Conservation (phyloP, 2,888 invertebrate species). For the Chymomyza caudatula region DNA sequence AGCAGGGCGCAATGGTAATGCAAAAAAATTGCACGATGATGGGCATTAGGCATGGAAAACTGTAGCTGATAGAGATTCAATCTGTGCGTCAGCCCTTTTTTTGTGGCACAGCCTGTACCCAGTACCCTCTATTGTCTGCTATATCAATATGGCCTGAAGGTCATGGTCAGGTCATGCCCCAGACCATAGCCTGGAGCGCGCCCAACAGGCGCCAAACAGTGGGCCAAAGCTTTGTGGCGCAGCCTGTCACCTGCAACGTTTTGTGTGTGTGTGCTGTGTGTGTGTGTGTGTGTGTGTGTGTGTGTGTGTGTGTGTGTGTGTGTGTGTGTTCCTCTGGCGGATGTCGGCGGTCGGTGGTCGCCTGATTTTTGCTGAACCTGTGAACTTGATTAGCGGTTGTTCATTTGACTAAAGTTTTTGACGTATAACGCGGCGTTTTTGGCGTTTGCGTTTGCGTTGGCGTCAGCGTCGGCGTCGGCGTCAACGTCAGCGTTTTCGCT, state of each 20-base stretch:
- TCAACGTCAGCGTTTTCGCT: background rate
- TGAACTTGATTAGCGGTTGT: slow-evolving; percentile 76
- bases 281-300: slow-evolving; percentile 8
- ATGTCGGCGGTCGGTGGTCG: slow-evolving; percentile 12
- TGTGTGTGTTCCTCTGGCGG: slow-evolving; percentile 2
- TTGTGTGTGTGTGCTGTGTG: slow-evolving; percentile 6
- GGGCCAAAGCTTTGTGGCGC: background rate
- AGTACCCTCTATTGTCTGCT: background rate
- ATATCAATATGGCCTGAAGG: slow-evolving; percentile 11
- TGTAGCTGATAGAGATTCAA: background rate
- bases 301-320: slow-evolving; percentile 6
- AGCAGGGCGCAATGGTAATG: background rate
- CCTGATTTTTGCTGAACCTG: slow-evolving; percentile 48
- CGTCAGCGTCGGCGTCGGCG: background rate
- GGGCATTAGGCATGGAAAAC: background rate
- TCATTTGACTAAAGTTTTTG: slow-evolving; percentile 64
- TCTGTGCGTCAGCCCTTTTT: background rate
- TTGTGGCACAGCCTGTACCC: background rate
- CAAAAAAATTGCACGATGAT: background rate
- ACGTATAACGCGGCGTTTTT: slow-evolving; percentile 40
- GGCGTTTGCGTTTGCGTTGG: slow-evolving; percentile 25
- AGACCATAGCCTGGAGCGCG: background rate
- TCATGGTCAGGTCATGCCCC: slow-evolving; percentile 9
- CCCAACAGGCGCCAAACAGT: background rate
- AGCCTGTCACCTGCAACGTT: background rate